Base-by-base conservation (phyloP, 64 coral and sea anemone genomes). In the Montipora sp. region DNA sequence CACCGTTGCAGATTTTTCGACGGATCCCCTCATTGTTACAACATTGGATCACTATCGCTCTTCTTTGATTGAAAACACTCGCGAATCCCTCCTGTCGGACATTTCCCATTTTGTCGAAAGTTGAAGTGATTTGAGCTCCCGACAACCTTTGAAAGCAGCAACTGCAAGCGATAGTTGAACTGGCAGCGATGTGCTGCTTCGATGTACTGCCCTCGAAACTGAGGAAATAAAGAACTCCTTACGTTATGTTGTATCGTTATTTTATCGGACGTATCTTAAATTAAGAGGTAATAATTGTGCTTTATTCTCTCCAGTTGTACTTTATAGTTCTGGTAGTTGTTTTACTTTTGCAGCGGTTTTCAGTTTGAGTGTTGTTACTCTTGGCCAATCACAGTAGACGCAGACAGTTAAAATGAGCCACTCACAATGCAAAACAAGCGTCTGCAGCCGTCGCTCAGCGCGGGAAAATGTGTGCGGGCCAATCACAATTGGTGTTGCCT, bases 221-320 rank as follows among this genome's bases (percentile, higher is more conserved):
- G 82, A 71, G 82, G 82, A 85, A 85, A 85, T 85, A 85, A 85
- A 85, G 65, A 49, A 22, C 20, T 85, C 68, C 82, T 72, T 71
- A 85, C 10, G 5, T 49, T 19, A 5, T 49, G 65, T 70, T 85
- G 82, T 43, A 68, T 65, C 65, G 60, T 85, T 43, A 85, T 85
- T 48, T 85, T 85, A 50, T 85, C 46, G 1, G 47, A 71, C n/a
- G 44, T 85, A 85, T 22, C 23, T 7, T 22, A 50, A 5, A 5
- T 85, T 66, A 3, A 82, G 20, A 8, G 15, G 1, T 36, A 36
- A 3, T 71, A 71, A 71, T 7, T 7, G 68, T 71, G 20, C 20
- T 20, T 71, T 71, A 7, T 71, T 71, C 20, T 78, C 16, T 45
- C 75, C 75, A 78, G 3, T 46, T 71, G 53, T 57, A 57, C 53